Percentiles rank a stretch among this genome's conserved stretches.
Conservation (phyloP, 2,797 vertebrate genomes). For the Catostomus latipinnis region DNA sequence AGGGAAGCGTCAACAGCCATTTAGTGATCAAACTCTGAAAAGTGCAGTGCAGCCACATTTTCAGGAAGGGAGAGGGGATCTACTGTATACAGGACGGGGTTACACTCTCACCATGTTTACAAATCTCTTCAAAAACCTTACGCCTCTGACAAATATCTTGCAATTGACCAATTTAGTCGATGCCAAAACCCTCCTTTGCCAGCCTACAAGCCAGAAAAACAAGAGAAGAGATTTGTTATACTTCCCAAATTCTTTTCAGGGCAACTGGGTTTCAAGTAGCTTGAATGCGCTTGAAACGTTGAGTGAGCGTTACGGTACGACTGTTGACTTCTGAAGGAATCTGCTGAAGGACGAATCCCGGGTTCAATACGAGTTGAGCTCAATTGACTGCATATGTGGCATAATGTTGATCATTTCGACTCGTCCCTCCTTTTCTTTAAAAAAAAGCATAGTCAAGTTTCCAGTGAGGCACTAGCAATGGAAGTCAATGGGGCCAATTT, state of each 20-base stretch:
- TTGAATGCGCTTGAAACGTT: too few relatives aligned
- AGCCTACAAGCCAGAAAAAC: slow-evolving; percentile 80
- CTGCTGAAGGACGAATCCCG: too few relatives aligned
- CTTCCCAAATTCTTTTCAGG: slow-evolving; percentile 10
- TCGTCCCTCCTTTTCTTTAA: too few relatives aligned
- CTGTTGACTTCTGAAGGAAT: too few relatives aligned
- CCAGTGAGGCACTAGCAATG: too few relatives aligned
- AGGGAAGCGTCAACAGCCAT: slow-evolving; percentile 67
- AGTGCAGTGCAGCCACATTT: slow-evolving; percentile 60
- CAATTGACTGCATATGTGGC: too few relatives aligned
- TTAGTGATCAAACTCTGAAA: slow-evolving; percentile 57
- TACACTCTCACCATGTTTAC: slow-evolving; percentile 82
- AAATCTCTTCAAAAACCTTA: slow-evolving; percentile 80
- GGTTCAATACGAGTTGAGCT: too few relatives aligned
- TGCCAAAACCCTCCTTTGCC: slow-evolving; percentile 74
- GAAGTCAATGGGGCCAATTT: too few relatives aligned
- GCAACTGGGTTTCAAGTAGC: slow-evolving; percentile 26
- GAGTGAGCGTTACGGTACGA: too few relatives aligned
- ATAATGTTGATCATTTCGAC: too few relatives aligned
- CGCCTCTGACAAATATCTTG: slow-evolving; percentile 78
- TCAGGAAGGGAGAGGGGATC: slow-evolving; percentile 46
- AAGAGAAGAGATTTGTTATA: slow-evolving; percentile 65
- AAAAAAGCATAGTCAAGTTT: too few relatives aligned
- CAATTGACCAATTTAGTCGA: slow-evolving; percentile 70
- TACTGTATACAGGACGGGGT: slow-evolving; percentile 42